Percentiles rank a stretch among this genome's conserved stretches.
Evolutionary conservation across 1,140 invertebrate species (phyloP).

Genomic region (Teleopsis dalmanni): DNA sequence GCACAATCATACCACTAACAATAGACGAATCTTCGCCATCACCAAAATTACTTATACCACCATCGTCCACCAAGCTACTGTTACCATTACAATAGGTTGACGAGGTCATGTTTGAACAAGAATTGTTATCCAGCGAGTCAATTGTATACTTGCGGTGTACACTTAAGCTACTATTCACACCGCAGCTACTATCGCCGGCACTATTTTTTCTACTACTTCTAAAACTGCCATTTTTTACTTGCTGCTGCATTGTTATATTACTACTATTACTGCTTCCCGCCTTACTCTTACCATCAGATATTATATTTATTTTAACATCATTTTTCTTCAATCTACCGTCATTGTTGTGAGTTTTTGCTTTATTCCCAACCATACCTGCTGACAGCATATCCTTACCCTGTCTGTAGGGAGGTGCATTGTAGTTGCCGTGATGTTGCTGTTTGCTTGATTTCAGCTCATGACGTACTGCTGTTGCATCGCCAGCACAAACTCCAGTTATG

Average conservation of each 20-base stretch:
- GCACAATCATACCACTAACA: slow-evolving; percentile 39
- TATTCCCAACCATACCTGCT: neutral
- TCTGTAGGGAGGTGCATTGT: slow-evolving; percentile 7
- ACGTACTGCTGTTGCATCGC: slow-evolving; percentile 1
- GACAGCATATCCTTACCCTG: slow-evolving; percentile 7
- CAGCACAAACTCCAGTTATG: neutral
- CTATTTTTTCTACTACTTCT: neutral
- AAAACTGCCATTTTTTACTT: slow-evolving; percentile 1
- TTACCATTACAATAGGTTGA: slow-evolving; percentile 38
- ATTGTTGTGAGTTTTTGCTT: no score
- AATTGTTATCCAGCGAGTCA: slow-evolving; percentile 28
- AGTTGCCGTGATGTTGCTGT: slow-evolving; percentile 10
- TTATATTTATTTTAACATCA: slow-evolving; percentile 39
- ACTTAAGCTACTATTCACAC: neutral
- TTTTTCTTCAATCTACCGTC: slow-evolving; percentile 34
- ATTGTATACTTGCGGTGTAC: slow-evolving; percentile 19
- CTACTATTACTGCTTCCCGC: neutral
- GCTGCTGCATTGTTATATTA: neutral
- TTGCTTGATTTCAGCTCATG: slow-evolving; percentile 4
- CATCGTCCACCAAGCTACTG: slow-evolving; percentile 27
- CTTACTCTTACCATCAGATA: slow-evolving; percentile 25
- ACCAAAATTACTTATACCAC: slow-evolving; percentile 36
- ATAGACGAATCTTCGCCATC: slow-evolving; percentile 39
- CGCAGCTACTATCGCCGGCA: neutral
- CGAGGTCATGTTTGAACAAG: slow-evolving; percentile 34